These are phyloP conservation scores for Oncorhynchus tshawytscha DNA, from an alignment of 2,113 vertebrate genomes.

Conservation along the genomic window DNA sequence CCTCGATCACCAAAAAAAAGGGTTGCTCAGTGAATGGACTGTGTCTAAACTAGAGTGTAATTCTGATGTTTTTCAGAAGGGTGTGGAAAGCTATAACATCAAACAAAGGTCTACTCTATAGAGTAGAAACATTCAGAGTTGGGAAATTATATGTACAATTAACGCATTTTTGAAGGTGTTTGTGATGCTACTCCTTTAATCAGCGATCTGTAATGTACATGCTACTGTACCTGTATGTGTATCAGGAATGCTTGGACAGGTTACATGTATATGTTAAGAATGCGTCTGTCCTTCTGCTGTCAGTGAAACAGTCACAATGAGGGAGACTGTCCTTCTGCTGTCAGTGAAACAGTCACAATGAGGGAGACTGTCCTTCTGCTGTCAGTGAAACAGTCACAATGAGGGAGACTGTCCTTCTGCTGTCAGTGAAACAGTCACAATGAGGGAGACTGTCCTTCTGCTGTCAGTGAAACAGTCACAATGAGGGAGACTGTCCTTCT, in stretches of 20 bases:
- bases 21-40: background rate
- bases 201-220: background rate
- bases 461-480: constrained; percentile 43
- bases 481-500: constrained; percentile 51
- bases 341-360: constrained; percentile 52
- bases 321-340: background rate
- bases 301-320: too few relatives aligned
- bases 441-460: constrained; percentile 54
- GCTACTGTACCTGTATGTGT: background rate
- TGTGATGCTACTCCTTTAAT: background rate
- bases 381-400: constrained; percentile 49
- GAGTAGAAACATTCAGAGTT: too few relatives aligned
- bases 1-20: constrained; percentile 25
- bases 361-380: constrained; percentile 42
- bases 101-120: too few relatives aligned
- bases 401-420: constrained; percentile 41
- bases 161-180: background rate
- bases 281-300: too few relatives aligned
- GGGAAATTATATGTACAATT: too few relatives aligned
- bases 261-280: background rate
- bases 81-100: too few relatives aligned
- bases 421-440: constrained; percentile 49
- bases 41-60: background rate
- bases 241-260: background rate
- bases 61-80: too few relatives aligned